phyloP scores from a whole-genome alignment of 92 coral and sea anemone species.

The Epizoanthus stellaris region DNA sequence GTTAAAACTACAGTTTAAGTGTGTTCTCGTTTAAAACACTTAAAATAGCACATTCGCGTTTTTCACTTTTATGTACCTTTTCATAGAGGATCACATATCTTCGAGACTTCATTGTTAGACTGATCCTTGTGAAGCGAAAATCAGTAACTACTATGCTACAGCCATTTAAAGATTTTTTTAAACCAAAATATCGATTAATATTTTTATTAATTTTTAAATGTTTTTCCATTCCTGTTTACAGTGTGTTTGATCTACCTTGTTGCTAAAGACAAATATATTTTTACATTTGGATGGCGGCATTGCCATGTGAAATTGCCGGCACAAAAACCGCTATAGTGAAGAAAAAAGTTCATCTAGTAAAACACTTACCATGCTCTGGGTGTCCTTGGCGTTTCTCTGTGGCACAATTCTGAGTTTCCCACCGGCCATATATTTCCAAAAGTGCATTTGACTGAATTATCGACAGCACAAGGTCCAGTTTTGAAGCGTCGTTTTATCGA shows the following conservation, averaged over 20 bases:
- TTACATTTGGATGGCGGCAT: not conserved
- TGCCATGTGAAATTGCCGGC: not conserved
- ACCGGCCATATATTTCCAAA: not conserved
- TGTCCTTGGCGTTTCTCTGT: not conserved
- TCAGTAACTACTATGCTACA: too few relatives aligned
- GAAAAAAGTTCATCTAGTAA: constrained; percentile 15
- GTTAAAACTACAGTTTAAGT: too few relatives aligned
- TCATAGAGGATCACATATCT: not conserved
- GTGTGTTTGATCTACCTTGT: too few relatives aligned
- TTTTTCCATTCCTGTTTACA: too few relatives aligned
- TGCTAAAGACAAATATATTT: too few relatives aligned
- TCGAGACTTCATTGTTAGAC: not conserved
- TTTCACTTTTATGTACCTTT: too few relatives aligned
- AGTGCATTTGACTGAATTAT: not conserved
- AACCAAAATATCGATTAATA: too few relatives aligned
- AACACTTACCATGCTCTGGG: not conserved
- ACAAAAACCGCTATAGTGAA: not conserved
- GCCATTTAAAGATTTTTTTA: too few relatives aligned
- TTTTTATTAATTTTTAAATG: too few relatives aligned
- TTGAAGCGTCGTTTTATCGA: not conserved
- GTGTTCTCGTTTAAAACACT: not conserved
- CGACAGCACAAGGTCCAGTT: not conserved
- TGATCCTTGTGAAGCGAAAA: constrained; percentile 3
- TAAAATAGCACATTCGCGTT: not conserved
- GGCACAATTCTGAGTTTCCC: not conserved